A percentile compares a stretch with the other conserved stretches of the same genome.
Conservation (phyloP, 1,140 invertebrate species). For the Papilio aristodemus region DNA sequence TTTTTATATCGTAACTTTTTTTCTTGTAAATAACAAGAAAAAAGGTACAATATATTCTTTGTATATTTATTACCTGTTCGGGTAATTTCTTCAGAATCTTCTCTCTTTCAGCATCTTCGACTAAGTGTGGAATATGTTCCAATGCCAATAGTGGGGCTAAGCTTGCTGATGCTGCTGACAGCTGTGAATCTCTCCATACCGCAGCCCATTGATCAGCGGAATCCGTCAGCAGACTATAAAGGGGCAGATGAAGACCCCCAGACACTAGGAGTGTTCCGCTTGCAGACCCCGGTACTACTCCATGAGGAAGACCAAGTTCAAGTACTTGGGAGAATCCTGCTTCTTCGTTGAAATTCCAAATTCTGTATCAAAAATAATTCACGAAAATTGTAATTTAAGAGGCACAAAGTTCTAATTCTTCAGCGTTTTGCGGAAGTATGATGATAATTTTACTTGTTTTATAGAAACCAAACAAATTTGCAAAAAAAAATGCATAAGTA, state of each 20-base stretch:
- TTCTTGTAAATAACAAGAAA: too few relatives aligned
- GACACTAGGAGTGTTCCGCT: conserved; percentile 81
- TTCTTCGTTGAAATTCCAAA: conserved; percentile 86
- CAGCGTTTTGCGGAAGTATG: too few relatives aligned
- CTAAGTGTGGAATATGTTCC: conserved; percentile 77
- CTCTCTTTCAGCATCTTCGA: conserved; percentile 72
- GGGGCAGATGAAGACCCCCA: conserved; percentile 81
- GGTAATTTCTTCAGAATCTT: conserved; percentile 77
- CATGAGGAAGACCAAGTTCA: conserved; percentile 82
- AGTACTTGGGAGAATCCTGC: conserved; percentile 85
- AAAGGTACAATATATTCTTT: too few relatives aligned
- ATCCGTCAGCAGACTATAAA: conserved; percentile 62
- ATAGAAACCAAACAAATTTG: too few relatives aligned
- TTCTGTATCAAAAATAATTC: conserved; percentile 67
- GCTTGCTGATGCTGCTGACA: conserved; percentile 66
- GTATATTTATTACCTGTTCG: conserved; percentile 65
- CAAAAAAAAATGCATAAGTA: too few relatives aligned
- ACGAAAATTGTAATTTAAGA: neutral
- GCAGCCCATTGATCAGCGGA: conserved; percentile 62
- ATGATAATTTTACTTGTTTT: too few relatives aligned
- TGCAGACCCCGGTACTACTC: conserved; percentile 83
- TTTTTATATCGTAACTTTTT: too few relatives aligned
- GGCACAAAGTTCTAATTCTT: too few relatives aligned
- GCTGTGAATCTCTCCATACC: conserved; percentile 67
- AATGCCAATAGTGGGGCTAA: conserved; percentile 72